These are phyloP conservation scores for Coleophora flavipennella DNA, from an alignment of 2,888 invertebrate genomes.

Conservation along the genomic window DNA sequence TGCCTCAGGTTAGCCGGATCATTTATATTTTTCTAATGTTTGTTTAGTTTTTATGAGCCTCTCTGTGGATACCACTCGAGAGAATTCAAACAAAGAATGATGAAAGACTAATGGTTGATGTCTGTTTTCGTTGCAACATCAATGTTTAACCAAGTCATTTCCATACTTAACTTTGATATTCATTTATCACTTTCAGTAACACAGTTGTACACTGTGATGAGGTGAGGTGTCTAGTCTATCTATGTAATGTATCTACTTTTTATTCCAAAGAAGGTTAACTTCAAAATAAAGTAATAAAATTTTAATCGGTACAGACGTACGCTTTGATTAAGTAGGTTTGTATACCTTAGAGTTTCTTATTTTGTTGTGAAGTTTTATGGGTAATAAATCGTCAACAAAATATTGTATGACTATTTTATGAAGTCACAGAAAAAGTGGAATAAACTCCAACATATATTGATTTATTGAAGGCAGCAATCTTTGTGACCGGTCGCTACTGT, in stretches of 20 bases:
- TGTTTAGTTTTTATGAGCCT: conserved; percentile 57
- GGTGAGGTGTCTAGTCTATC: conserved; percentile 26
- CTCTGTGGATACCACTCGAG: conserved; percentile 50
- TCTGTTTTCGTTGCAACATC: conserved; percentile 56
- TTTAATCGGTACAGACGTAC: no score
- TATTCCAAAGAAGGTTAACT: no score
- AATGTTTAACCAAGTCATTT: conserved; percentile 64
- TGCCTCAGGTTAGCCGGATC: conserved; percentile 64
- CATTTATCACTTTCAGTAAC: conserved; percentile 48
- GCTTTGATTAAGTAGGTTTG: no score
- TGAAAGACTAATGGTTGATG: conserved; percentile 61
- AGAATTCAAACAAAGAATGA: conserved; percentile 59
- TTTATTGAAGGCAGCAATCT: no score
- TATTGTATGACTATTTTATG: no score
- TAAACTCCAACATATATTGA: no score
- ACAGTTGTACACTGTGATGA: conserved; percentile 33
- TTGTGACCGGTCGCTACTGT: conserved; percentile 35
- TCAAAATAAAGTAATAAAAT: no score
- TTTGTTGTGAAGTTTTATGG: no score
- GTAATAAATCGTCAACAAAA: conserved; percentile 17
- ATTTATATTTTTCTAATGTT: conserved; percentile 69
- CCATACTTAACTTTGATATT: conserved; percentile 44
- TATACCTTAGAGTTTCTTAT: no score
- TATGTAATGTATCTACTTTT: no score
- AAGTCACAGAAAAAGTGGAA: no score